Evolutionary conservation across 2,797 vertebrate genomes (phyloP), one percentile per base, ranked within the genome.

Genomic region (Psittacula echo): DNA sequence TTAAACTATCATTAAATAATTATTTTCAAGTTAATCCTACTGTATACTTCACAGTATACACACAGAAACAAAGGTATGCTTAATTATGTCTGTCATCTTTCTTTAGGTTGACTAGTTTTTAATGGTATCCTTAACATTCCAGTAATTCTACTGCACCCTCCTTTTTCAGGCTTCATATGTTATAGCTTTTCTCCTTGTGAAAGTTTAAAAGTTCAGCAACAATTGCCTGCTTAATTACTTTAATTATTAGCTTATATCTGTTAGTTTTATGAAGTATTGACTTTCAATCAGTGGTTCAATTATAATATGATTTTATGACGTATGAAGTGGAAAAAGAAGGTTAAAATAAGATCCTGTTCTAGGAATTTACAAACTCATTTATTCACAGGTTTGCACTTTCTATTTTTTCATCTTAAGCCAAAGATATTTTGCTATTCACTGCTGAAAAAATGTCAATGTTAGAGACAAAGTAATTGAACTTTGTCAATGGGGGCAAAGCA

Each of bases 151-250:
- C 37, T 48, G 20, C 17, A 86, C 39, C 27, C 13, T 91, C 17
- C 9, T 84, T 92, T 93, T 62, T 83, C 50, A 86, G 80, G 24
- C 37, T 84, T 90, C 0, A 0, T 50, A 65, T 9, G 12, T 86
- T 84, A 93, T 8, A 84, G 53, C 24, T 56, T 77, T 84, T 91
- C 47, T 81, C 44, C 66, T 71, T 89, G 54, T 71, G 34, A 41
- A 92, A 92, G 71, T 94, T 93, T 89, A 93, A 87, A 89, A 83
- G 64, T 90, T 93, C 91, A 90, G 58, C 65, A 93, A 89, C 41
- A 92, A 94, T 66, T 77, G 48, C 29, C 51, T 56, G 16, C 53
- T 87, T 95, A 72, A 89, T 89, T 94, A 77, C 24, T 78, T 82
- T 90, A 92, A 74, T 96, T 87, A 89, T 81, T 87, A 50, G 41